Conservation (phyloP, 2,888 invertebrate genomes). For the Litoditis marina region DNA sequence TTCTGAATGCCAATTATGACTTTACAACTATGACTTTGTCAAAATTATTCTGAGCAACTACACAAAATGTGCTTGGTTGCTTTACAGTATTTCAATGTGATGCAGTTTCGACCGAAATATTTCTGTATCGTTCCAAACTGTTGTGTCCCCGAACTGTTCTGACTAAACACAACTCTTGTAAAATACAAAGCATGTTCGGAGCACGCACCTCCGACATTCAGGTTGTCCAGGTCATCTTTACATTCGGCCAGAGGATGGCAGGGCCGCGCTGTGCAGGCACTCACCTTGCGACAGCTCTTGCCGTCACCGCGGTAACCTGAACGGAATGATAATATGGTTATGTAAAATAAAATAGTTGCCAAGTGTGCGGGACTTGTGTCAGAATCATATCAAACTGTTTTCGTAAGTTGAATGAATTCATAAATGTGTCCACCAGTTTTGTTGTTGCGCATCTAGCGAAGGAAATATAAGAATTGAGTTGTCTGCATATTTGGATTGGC, state of each 20-base stretch:
- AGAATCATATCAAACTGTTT: too few species aligned
- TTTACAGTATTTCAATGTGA: background rate
- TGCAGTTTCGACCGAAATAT: background rate
- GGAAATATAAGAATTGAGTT: too few species aligned
- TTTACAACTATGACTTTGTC: too few species aligned
- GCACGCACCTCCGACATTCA: slow-evolving; percentile 15
- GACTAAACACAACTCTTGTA: background rate
- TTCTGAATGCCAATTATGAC: too few species aligned
- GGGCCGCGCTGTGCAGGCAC: slow-evolving; percentile 15
- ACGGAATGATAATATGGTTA: too few species aligned
- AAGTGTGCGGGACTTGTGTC: too few species aligned
- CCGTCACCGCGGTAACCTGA: slow-evolving; percentile 34
- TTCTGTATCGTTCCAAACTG: too few species aligned
- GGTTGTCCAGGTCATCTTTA: slow-evolving; percentile 11
- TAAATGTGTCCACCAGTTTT: too few species aligned
- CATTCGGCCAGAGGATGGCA: slow-evolving; percentile 16
- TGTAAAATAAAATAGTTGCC: too few species aligned
- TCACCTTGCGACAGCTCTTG: background rate
- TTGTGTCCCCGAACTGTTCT: background rate
- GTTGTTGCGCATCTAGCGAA: too few species aligned
- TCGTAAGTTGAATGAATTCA: too few species aligned
- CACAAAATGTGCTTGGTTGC: background rate
- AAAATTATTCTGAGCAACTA: background rate
- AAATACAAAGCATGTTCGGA: background rate
- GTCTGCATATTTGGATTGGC: too few species aligned